Conservation (phyloP, 2,113 vertebrate species). For the Orcinus orca region DNA sequence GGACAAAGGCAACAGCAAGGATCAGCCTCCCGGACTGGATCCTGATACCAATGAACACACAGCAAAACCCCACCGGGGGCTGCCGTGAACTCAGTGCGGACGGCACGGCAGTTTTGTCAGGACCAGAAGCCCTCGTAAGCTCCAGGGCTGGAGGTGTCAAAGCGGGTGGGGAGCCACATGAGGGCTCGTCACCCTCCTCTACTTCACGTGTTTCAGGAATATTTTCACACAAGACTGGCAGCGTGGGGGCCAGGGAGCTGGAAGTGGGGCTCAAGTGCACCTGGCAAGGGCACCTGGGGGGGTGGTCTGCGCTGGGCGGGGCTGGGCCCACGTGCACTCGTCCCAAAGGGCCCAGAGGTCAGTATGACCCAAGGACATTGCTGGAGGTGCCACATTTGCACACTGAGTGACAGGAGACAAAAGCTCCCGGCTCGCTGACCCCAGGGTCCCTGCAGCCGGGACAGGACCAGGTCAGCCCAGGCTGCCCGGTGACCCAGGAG, state of each 20-base stretch:
- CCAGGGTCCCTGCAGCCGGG: not conserved
- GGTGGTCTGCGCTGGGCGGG: no score
- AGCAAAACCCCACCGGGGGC: not conserved
- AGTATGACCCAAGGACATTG: not conserved
- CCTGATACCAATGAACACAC: not conserved
- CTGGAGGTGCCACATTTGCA: not conserved
- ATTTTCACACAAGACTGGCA: not conserved
- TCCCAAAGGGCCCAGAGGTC: not conserved
- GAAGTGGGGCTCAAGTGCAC: not conserved
- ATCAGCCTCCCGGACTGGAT: not conserved
- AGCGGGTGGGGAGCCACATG: rapidly evolving
- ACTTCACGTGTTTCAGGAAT: not conserved
- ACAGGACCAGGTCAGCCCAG: not conserved
- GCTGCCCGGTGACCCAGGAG: not conserved
- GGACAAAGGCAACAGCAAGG: not conserved
- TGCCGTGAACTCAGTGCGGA: not conserved
- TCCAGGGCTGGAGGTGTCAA: not conserved
- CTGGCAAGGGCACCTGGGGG: no score
- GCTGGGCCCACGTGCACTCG: not conserved
- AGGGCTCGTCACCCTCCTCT: no score
- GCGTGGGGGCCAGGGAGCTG: not conserved
- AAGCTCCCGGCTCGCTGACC: not conserved
- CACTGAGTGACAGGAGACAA: not conserved
- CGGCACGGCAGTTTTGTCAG: rapidly evolving
- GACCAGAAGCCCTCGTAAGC: not conserved